phyloP scores from a whole-genome alignment of 2,888 invertebrate species.

The Drosophila picticornis region DNA sequence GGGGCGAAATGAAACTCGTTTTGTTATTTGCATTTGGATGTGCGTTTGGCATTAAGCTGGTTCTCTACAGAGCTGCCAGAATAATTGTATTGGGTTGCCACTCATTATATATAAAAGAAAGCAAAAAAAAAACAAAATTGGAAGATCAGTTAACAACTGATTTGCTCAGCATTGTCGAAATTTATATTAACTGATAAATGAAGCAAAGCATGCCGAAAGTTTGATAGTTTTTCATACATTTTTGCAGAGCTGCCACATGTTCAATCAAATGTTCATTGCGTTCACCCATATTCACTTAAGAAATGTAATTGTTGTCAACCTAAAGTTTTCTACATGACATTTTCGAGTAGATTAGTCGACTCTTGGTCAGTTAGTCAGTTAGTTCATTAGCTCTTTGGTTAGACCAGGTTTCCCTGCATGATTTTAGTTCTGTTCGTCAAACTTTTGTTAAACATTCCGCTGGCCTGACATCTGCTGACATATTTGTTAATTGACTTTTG shows the following conservation, averaged over 20 bases:
- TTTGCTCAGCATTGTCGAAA: slow-evolving; percentile 6
- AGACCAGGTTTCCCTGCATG: background rate
- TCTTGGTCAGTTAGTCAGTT: background rate
- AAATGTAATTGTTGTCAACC: background rate
- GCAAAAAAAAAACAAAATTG: too few species aligned
- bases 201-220: background rate
- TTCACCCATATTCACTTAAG: background rate
- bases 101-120: too few species aligned
- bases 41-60: slow-evolving; percentile 37
- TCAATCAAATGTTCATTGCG: background rate
- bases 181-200: slow-evolving; percentile 18
- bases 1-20: slow-evolving; percentile 36
- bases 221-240: background rate
- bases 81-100: slow-evolving; percentile 28
- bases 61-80: slow-evolving; percentile 15
- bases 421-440: slow-evolving; percentile 7
- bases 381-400: background rate
- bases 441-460: slow-evolving; percentile 19
- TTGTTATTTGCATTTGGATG: slow-evolving; percentile 26
- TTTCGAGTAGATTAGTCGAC: background rate
- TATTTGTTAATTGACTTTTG: slow-evolving; percentile 38
- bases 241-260: background rate
- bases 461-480: slow-evolving; percentile 17
- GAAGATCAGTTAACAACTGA: background rate
- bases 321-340: background rate